Evolutionary conservation across 2,113 vertebrate genomes (phyloP), one percentile per base, ranked within the genome.

Genomic region (Coryphaenoides rupestris): DNA sequence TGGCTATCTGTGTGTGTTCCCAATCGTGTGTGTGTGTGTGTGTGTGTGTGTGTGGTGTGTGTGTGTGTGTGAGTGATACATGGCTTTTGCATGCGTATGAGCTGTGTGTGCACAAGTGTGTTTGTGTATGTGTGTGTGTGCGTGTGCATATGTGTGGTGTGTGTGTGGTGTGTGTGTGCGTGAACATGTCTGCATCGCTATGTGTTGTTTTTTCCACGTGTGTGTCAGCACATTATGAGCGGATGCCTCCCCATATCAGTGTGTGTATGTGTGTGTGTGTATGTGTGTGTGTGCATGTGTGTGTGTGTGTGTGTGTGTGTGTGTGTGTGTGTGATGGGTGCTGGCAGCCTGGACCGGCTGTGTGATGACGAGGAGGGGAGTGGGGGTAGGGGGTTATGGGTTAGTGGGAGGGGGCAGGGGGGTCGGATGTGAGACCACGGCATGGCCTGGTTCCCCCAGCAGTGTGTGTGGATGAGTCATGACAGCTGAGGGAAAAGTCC

Each of bases 401-500:
- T 63, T 17, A 24, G n/a, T n/a, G n/a, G 58, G 14, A 19, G 23
- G 46, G 3, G 19, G 15, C n/a, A n/a, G 71, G 75, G 70, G 68
- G 68, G 61, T 73, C 66, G 74, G 78, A 77, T 64, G 67, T 61
- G 78, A 72, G 74, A 63, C n/a, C 6, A 40, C 33, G n/a, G 75
- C 73, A 58, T 72, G 76, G 71, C 83, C 74, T 84, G 79, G 73
- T 78, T 82, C 81, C 74, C 56, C 72, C 68, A 64, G 64, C 17
- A 64, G 64, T 17, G 46, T 17, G 46, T 73, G 65, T 74, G 80
- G 82, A 88, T 86, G 85, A 89, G 83, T 82, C 76, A 82, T 60
- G 85, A 84, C 84, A 89, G 83, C 86, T 87, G 86, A 74, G 81
- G 83, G 75, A 88, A n/a, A 77, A 79, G 82, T 86, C 76, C 79